Evolutionary conservation across 2,797 vertebrate species (phyloP), one percentile per base, ranked within the genome.

Genomic region (Phrynocephalus vlangalii): DNA sequence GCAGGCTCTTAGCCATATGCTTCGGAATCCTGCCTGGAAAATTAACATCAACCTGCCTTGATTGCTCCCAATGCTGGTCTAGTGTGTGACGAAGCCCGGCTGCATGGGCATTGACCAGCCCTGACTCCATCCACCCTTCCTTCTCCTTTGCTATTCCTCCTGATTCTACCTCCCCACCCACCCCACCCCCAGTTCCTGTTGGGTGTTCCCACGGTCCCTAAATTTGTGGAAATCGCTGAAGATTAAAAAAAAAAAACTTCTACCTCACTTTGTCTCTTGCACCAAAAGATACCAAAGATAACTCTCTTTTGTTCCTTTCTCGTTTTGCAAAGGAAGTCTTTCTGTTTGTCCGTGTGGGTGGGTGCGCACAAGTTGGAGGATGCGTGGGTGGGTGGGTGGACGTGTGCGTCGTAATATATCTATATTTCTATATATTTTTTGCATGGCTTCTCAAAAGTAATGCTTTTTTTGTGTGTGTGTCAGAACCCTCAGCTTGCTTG

Each of bases 181-280:
- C n/a, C n/a, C n/a, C n/a, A 8, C 33, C 2, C 5, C 5, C 13
- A 0, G 0, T 63, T 13, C 77, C 56, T 44, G 6, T 80, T 7
- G 77, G 63, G 82, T 68, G 44, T 81, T 22, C 72, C 50, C 63
- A 16, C 18, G 18, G 78, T 77, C 78, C 26, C 38, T 4, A 70
- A 80, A 88, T 70, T 24, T 78, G 82, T 85, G 20, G 30, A 72
- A 87, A 90, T 85, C 7, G 72, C 87, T 48, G 75, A 6, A 56
- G 48, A 60, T 18, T 8, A 20, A 13, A 60, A 60, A 20, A 50
- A 71, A 76, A 11, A 80, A 33, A 78, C 77, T 73, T 87, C 89
- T 90, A 90, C 89, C 89, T 90, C 89, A 88, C 86, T 87, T 87
- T 82, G 79, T 90, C 89, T 87, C 89, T 90, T 88, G 89, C 89